Conservation (phyloP, 2,888 invertebrate species). For the Coremacera marginata region DNA sequence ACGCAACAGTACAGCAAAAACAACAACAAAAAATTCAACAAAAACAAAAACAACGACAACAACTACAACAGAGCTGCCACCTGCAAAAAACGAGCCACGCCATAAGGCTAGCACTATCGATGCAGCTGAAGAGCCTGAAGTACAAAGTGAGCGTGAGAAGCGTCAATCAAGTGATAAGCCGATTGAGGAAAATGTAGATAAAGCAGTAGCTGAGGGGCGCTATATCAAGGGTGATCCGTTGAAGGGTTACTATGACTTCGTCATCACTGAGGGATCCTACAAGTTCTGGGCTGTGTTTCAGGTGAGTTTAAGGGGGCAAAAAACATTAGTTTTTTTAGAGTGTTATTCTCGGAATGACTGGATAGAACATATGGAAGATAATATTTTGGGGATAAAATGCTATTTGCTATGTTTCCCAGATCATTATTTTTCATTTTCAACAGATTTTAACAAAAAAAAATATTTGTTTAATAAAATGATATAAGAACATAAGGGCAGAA, state of each 20-base stretch:
- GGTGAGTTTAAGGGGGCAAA: constrained; percentile 70
- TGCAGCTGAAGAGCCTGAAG: neutral
- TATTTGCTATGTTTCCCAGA: too few relatives aligned
- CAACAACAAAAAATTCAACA: constrained; percentile 41
- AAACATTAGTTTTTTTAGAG: neutral
- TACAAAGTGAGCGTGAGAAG: constrained; percentile 50
- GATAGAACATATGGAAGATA: too few relatives aligned
- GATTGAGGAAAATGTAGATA: neutral
- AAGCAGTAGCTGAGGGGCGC: constrained; percentile 63
- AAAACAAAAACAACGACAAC: constrained; percentile 41
- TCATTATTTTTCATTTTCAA: too few relatives aligned
- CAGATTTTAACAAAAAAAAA: too few relatives aligned
- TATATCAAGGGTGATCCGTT: constrained; percentile 76
- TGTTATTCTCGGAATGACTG: too few relatives aligned
- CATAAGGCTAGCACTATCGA: constrained; percentile 42
- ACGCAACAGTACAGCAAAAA: constrained; percentile 35
- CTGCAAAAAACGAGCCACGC: constrained; percentile 42
- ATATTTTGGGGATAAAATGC: too few relatives aligned
- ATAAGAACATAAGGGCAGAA: too few relatives aligned
- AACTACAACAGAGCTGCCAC: neutral
- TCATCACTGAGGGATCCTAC: constrained; percentile 89
- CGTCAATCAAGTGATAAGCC: constrained; percentile 42
- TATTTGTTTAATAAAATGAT: too few relatives aligned
- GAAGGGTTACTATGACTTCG: constrained; percentile 87
- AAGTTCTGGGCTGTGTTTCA: constrained; percentile 92